phyloP scores from a whole-genome alignment of 2,113 vertebrate species.

The Hirundichthys speculiger region DNA sequence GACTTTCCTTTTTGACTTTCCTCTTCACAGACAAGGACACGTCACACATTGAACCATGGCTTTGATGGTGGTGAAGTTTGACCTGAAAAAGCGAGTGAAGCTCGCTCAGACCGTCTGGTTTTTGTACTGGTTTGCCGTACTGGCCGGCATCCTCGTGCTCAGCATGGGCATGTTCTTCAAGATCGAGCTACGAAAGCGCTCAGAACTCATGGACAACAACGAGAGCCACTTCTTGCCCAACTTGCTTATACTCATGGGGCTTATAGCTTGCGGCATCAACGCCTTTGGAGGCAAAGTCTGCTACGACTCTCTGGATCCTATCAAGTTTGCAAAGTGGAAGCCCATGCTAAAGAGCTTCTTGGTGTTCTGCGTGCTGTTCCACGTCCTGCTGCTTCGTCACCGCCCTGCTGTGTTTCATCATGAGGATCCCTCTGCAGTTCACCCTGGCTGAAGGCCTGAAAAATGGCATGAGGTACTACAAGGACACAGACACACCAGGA shows the following conservation, averaged over 20 bases:
- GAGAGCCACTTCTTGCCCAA: constrained; percentile 98
- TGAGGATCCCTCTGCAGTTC: constrained; percentile 89
- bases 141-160: constrained; percentile 90
- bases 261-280: constrained; percentile 88
- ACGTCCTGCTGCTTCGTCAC: constrained; percentile 82
- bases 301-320: constrained; percentile 93
- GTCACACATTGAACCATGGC: constrained; percentile 82
- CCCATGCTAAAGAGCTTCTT: constrained; percentile 89
- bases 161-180: constrained; percentile 95
- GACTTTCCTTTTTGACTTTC: constrained; percentile 3
- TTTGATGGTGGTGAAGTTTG: constrained; percentile 92
- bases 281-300: constrained; percentile 94
- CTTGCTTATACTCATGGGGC: constrained; percentile 89
- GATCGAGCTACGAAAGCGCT: constrained; percentile 94
- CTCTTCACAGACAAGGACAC: constrained; percentile 30
- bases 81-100: constrained; percentile 94
- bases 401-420: constrained; percentile 87
- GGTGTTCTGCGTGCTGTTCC: constrained; percentile 84
- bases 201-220: constrained; percentile 95
- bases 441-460: constrained; percentile 90
- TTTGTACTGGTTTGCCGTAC: constrained; percentile 96
- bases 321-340: constrained; percentile 91
- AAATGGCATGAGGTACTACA: constrained; percentile 93
- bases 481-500: constrained; percentile 95
- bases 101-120: constrained; percentile 96